Percentiles rank a stretch among this genome's conserved stretches.
Conservation (phyloP, 2,888 invertebrate genomes). For the Eupsilia transversa region DNA sequence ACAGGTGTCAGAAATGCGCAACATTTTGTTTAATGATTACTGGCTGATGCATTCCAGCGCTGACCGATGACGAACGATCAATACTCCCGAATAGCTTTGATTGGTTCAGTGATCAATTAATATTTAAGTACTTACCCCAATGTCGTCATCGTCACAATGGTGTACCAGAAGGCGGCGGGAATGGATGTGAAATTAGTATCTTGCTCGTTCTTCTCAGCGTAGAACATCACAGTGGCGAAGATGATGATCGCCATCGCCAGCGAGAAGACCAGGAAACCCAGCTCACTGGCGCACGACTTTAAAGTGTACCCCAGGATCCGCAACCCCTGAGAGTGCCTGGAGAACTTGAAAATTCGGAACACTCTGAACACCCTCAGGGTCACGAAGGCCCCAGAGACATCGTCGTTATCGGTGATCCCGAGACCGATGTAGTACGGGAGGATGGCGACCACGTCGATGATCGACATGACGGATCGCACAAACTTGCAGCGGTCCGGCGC, state of each 20-base stretch:
- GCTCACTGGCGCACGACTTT: slow-evolving; percentile 99
- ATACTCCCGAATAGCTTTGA: slow-evolving; percentile 41
- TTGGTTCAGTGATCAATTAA: slow-evolving; percentile 44
- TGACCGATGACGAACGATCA: slow-evolving; percentile 50
- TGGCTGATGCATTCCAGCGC: slow-evolving; percentile 51
- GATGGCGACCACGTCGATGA: slow-evolving; percentile 99
- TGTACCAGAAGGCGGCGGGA: slow-evolving; percentile 99
- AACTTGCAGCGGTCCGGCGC: slow-evolving; percentile 99
- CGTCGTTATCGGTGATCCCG: slow-evolving; percentile 99
- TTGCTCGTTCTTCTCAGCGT: slow-evolving; percentile 99
- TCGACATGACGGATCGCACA: slow-evolving; percentile 99
- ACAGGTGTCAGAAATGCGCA: slow-evolving; percentile 82
- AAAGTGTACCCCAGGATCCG: slow-evolving; percentile 99
- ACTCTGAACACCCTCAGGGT: slow-evolving; percentile 99
- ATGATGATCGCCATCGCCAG: slow-evolving; percentile 99
- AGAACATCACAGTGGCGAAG: slow-evolving; percentile 99
- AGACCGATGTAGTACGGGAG: slow-evolving; percentile 99
- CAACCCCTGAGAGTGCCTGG: slow-evolving; percentile 99
- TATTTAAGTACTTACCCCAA: slow-evolving; percentile 95
- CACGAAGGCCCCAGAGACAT: slow-evolving; percentile 99
- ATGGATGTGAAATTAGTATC: slow-evolving; percentile 99
- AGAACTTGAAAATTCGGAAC: slow-evolving; percentile 99
- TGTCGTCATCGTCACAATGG: slow-evolving; percentile 99
- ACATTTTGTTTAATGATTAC: slow-evolving; percentile 59
- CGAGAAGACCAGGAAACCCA: slow-evolving; percentile 99